Base-by-base conservation (phyloP, 2,797 vertebrate genomes). In the Stomatorhinus walkeri region DNA sequence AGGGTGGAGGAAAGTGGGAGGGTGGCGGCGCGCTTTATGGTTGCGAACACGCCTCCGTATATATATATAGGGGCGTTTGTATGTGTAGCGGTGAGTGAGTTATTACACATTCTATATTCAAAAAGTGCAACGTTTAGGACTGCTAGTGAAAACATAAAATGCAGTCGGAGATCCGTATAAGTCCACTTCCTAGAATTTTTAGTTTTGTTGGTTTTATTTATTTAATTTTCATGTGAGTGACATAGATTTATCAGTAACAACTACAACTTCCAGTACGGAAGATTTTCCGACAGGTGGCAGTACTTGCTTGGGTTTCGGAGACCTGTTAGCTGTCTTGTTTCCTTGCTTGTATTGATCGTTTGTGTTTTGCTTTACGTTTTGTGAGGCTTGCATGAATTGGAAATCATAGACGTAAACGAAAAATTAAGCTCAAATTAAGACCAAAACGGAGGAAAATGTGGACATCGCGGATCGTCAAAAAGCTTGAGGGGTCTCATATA, bases 21-120 rank as follows among this genome's bases (percentile, higher is more conserved):
- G 84, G 85, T 68, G 88, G 90, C 10, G 90, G 12, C 81, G 68
- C 72, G 88, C 81, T 90, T 90, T 88, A 59, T 81, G 72, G 72
- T 40, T 3, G 86, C 22, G 52, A 87, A 64, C 85, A 81, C 89
- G 83, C 89, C 87, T 89, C 14, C 36, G 4, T 40, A 40, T 89
- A 28, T 72, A 7, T n/a, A 56, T n/a, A 6, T 24, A 22, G 59
- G 3, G 8, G n/a, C 59, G 8, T 8, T 6, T 40, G 32, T 19
- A 22, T 19, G 68, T 40, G 32, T 40, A 40, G 5, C 14, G 36
- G 72, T 43, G 36, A 79, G 36, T 43, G 72, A 79, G 6, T 79
- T 19, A 32, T 32, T 68, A 32, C 28, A 40, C 68, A 72, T 14
- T 72, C 32, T 32, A 32, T 68, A 68, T 68, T 43, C 72, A 12